Percentiles rank a stretch among this genome's conserved stretches.
These are phyloP conservation scores for Avahi laniger DNA, from an alignment of 2,797 vertebrate species.

Conservation along the genomic window DNA sequence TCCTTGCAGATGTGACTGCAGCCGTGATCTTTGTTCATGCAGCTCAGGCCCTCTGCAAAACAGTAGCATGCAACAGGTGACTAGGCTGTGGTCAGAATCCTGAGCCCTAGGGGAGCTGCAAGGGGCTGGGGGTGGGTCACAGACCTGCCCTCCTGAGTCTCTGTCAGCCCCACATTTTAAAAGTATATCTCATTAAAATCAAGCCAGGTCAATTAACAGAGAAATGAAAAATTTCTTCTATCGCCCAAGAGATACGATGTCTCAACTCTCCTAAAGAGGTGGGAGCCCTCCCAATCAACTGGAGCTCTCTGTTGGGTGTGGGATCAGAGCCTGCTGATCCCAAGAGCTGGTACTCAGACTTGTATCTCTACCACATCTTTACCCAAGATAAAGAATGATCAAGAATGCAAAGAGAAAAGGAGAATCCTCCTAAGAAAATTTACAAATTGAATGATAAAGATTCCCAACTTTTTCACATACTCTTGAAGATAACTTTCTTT, in stretches of 20 bases:
- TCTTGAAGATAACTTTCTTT: neutral
- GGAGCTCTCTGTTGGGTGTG: neutral
- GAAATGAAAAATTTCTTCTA: slow-evolving; percentile 17
- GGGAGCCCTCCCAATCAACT: neutral
- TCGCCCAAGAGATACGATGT: neutral
- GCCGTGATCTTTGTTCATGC: slow-evolving; percentile 99
- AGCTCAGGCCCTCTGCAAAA: slow-evolving; percentile 97
- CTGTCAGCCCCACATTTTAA: neutral
- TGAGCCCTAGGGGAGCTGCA: neutral
- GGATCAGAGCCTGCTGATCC: neutral
- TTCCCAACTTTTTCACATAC: neutral
- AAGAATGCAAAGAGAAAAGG: neutral
- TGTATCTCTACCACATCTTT: neutral
- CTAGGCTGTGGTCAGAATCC: neutral
- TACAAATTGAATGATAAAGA: neutral
- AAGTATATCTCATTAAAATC: slow-evolving; percentile 31
- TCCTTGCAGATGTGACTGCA: slow-evolving; percentile 99
- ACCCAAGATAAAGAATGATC: neutral
- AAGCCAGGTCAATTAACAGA: neutral
- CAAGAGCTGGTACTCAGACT: neutral
- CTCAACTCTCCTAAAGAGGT: neutral
- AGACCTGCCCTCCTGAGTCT: neutral
- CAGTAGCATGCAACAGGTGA: slow-evolving; percentile 41
- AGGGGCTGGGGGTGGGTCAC: neutral
- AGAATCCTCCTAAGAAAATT: neutral